A percentile compares a stretch with the other conserved stretches of the same genome.
Evolutionary conservation across 2,797 vertebrate genomes (phyloP).

Genomic region (Miopithecus talapoin): DNA sequence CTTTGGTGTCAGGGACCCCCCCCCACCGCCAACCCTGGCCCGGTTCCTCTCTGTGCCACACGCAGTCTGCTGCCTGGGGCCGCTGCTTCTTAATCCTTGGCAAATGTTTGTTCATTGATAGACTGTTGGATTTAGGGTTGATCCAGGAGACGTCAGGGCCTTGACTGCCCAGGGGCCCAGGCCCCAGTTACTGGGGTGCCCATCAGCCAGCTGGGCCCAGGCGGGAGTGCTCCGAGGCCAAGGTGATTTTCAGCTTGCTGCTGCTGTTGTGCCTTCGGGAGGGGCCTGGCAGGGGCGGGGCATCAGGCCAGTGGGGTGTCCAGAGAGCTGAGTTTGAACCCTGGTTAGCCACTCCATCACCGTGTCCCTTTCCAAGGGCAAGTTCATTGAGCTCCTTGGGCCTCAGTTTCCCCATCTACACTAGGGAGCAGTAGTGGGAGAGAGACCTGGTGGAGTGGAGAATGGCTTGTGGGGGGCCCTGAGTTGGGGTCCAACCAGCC

Average conservation of each 20-base stretch:
- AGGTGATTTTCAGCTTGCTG: no score
- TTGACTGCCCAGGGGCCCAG: background rate
- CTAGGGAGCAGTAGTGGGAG: fast-evolving
- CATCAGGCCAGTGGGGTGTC: fast-evolving
- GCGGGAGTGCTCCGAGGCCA: fast-evolving
- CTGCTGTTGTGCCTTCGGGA: background rate
- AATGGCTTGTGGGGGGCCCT: background rate
- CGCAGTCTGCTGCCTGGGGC: background rate
- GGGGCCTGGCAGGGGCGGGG: background rate
- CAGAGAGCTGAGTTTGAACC: background rate
- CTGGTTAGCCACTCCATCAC: fast-evolving
- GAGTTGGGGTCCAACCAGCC: background rate
- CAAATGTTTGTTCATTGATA: background rate
- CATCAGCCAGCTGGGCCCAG: background rate
- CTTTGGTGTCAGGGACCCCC: background rate
- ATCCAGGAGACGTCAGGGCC: background rate
- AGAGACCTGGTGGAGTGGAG: fast-evolving
- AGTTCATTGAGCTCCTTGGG: fast-evolving
- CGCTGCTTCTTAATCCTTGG: background rate
- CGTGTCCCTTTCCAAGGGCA: background rate
- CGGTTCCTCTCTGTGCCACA: fast-evolving
- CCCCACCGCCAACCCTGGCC: fast-evolving
- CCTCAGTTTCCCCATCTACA: background rate
- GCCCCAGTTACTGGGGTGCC: fast-evolving
- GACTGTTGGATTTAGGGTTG: background rate